Conservation (phyloP, 1,140 invertebrate genomes). For the Ostrea edulis region DNA sequence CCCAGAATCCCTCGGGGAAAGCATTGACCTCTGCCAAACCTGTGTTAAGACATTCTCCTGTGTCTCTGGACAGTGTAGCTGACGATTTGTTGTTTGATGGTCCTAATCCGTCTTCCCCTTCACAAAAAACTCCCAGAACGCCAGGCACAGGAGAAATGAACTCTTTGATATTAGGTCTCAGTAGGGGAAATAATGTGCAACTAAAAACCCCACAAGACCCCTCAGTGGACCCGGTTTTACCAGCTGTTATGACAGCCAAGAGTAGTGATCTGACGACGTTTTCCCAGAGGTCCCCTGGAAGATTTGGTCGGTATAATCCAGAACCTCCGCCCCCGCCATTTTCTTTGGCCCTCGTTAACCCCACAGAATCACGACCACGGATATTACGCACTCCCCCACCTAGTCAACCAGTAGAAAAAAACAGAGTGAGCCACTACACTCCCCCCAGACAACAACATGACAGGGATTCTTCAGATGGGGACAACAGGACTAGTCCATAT, state of each 20-base stretch:
- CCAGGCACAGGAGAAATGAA: constrained; percentile 48
- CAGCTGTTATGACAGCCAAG: constrained; percentile 68
- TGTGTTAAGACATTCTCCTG: background rate
- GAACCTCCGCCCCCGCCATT: constrained; percentile 49
- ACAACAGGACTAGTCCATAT: background rate
- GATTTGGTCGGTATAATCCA: constrained; percentile 52
- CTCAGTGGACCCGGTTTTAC: constrained; percentile 63
- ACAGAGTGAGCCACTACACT: background rate
- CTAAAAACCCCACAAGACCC: constrained; percentile 62
- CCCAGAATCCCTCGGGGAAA: constrained; percentile 33
- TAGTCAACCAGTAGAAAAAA: constrained; percentile 3
- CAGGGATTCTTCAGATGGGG: background rate
- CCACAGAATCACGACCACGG: constrained; percentile 52
- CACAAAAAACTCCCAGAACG: constrained; percentile 55
- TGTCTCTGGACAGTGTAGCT: constrained; percentile 67
- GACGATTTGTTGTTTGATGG: constrained; percentile 71
- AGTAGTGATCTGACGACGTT: constrained; percentile 72
- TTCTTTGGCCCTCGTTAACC: constrained; percentile 47
- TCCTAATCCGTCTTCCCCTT: constrained; percentile 33
- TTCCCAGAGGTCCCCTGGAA: constrained; percentile 64
- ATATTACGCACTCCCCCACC: constrained; percentile 53
- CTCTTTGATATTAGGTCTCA: constrained; percentile 53
- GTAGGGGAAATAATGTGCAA: constrained; percentile 50
- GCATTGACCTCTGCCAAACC: background rate
- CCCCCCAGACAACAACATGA: background rate